Evolutionary conservation across 2,113 vertebrate species (phyloP).

Genomic region (Telmatochromis bifrenatus): DNA sequence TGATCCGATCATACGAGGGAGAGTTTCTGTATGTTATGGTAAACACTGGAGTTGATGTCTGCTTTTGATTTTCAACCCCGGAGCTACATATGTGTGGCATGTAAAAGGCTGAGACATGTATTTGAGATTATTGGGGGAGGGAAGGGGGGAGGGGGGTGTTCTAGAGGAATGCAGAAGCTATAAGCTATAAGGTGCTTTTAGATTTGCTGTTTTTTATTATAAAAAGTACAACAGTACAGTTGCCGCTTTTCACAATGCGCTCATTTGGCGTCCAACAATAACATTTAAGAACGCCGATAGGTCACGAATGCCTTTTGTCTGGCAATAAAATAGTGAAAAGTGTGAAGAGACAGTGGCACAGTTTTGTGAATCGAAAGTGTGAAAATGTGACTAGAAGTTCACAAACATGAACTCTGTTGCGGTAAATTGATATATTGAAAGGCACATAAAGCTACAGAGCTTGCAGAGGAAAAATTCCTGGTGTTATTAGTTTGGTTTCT

Average conservation of each 20-base stretch:
- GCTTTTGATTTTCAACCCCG: slow-evolving; percentile 11
- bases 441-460: not conserved
- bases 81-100: not conserved
- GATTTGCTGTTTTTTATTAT: not conserved
- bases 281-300: not conserved
- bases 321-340: not conserved
- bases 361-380: not conserved
- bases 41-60: slow-evolving; percentile 7
- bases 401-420: not conserved
- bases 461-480: not conserved
- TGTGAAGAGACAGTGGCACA: no score
- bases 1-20: not conserved
- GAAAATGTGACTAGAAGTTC: not conserved
- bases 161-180: not conserved
- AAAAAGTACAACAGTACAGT: not conserved
- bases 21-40: not conserved
- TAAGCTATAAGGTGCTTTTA: not conserved
- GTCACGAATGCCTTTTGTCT: not conserved
- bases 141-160: not conserved
- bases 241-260: not conserved
- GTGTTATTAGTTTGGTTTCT: not conserved
- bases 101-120: not conserved
- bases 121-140: not conserved
- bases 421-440: not conserved
- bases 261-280: rapidly evolving